A percentile compares a stretch with the other conserved stretches of the same genome.
Evolutionary conservation across 1,140 invertebrate species (phyloP).

Genomic region (Diabrotica undecimpunctata): DNA sequence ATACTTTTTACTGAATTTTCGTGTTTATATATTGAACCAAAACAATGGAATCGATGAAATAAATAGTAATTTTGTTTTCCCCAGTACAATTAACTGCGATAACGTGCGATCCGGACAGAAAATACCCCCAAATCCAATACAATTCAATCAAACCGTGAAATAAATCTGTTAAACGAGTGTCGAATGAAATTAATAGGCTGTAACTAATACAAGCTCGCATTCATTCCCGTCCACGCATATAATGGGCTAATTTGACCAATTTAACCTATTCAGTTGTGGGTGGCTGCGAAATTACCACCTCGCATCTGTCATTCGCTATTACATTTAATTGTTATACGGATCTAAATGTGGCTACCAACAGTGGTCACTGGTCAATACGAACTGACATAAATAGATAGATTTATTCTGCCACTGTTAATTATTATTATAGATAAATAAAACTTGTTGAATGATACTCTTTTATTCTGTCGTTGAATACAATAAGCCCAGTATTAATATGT

Average conservation of each 20-base stretch:
- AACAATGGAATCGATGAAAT: not conserved
- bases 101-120: not conserved
- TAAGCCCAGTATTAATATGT: too few relatives aligned
- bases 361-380: too few relatives aligned
- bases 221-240: conserved; percentile 7
- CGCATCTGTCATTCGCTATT: conserved; percentile 13
- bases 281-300: conserved; percentile 3
- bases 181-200: conserved; percentile 15
- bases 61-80: not conserved
- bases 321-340: conserved; percentile 4
- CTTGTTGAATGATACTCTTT: too few relatives aligned
- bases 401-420: too few relatives aligned
- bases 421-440: too few relatives aligned
- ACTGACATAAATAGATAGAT: too few relatives aligned
- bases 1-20: too few relatives aligned
- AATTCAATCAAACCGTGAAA: conserved; percentile 8
- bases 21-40: not conserved
- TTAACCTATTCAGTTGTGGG: conserved; percentile 11
- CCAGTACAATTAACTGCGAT: not conserved
- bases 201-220: conserved; percentile 13
- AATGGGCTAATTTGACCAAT: conserved; percentile 8
- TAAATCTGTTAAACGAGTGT: conserved; percentile 14
- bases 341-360: too few relatives aligned
- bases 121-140: conserved; percentile 16
- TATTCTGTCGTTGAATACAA: too few relatives aligned